Evolutionary conservation across 2,888 invertebrate genomes (phyloP), one percentile per base, ranked within the genome.

Genomic region (Elmis aenea): DNA sequence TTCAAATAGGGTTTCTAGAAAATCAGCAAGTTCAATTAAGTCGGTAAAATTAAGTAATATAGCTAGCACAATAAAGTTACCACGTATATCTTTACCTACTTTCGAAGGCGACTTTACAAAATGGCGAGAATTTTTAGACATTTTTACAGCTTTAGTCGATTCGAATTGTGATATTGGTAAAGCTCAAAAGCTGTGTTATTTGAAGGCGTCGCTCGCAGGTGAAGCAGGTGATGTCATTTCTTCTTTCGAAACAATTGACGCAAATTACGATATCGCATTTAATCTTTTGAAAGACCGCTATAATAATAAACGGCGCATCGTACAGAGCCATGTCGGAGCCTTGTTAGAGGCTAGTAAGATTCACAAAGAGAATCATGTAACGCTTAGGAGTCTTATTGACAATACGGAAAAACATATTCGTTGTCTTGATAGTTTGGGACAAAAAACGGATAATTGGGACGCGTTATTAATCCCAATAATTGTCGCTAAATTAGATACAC

Each of bases 131-230:
- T 33, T 16, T 16, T 11, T n/a, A n/a, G 25, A 33, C 6, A 26
- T 13, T 1, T 33, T 33, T 5, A 3, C 12, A 3, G 15, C 25
- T 3, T 20, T 33, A 8, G 20, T 33, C 1, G 12, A 33, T n/a
- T 5, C 8, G 6, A 26, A 33, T 18, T 1, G 3, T 11, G 8
- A 5, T 1, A 15, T 33, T 26, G 1, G 6, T 3, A 1, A 5
- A 1, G 10, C 25, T 8, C 32, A 32, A 15, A 32, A 32, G 14
- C 25, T 32, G n/a, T 26, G 26, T 6, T 33, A 33, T n/a, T 33
- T 33, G 8, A 15, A 20, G 2, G 14, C 26, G 1, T 33, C 26
- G 3, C 24, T 33, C 1, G 21, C 13, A 11, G 25, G 25, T 5
- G 33, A 33, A 2, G 25, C 33, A 2, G 5, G 3, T 6, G 3